Base-by-base conservation (phyloP, 2,888 invertebrate species). In the Torymus auratus region DNA sequence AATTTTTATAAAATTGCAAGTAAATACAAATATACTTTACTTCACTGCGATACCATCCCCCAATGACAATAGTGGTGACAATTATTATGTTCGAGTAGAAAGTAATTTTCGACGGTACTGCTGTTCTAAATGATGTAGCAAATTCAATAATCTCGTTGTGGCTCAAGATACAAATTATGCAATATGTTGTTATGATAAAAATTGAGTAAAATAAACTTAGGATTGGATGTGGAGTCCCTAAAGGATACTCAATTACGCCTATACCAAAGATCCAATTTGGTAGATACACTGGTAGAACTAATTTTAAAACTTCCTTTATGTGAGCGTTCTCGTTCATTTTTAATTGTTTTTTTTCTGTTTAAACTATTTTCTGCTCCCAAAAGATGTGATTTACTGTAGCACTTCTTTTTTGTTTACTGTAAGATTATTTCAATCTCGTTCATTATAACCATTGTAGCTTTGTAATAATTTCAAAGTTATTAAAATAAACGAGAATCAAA, bases 191-290 rank as follows among this genome's bases (percentile, higher is more conserved):
- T 0, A 72, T 14, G 10, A 20, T n/a, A 2, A 41, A 17, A 2
- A 13, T 10, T 2, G 80, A 58, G 50, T 82, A 84, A 17, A 84
- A 17, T 1, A 71, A 73, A 75, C 85, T 83, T 53, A 78, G 1
- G 2, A 72, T 50, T 4, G 81, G 84, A 76, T 80, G 83, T 11
- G 77, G 83, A 28, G 56, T 80, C 7, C 84, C 83, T 2, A 81
- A 28, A 13, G 85, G 85, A 80, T 83, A 76, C 68, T 85, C 83
- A 7, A 85, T 70, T 10, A 84, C 73, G 23, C 83, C 84, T 41
- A 84, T 70, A 23, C 86, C 85, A 0, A 83, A 72, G 10, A 83
- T 52, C 84, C 84, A 85, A 14, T 80, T 81, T n/a, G 62, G 55
- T 10, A 82, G 1, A 5, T 23, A 60, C 10, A 62, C 7, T 11